Evolutionary conservation across 2,113 vertebrate species (phyloP), one percentile per base, ranked within the genome.

Genomic region (Toxostoma redivivum): DNA sequence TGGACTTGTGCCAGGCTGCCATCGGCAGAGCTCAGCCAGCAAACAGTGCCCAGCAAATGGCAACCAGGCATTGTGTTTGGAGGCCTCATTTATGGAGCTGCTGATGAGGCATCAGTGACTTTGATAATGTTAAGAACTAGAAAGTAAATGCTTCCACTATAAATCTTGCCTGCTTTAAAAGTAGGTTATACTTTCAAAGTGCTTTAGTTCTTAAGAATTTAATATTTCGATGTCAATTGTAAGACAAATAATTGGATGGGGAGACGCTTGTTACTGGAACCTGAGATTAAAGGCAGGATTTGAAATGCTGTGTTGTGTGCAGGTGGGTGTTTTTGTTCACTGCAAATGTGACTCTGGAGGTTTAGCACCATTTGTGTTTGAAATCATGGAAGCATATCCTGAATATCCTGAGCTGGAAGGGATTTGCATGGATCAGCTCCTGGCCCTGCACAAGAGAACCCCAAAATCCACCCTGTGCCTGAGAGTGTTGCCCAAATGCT

Each of bases 241-340:
- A 95, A 97, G 84, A 94, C 81, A 94, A 90, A 85, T 80, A 94
- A 92, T 89, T 93, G 91, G 92, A 76, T 76, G 66, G 58, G 85
- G 85, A 97, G 86, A 79, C 80, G 86, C 93, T 86, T 95, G 93
- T 85, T 95, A 24, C 14, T 65, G 94, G 91, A 67, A 95, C 73
- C 64, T 69, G 85, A 96, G 87, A 93, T 97, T 94, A 96, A 85
- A 96, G 91, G 87, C 92, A 97, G 91, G 92, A 88, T 95, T 89
- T 83, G 73, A 85, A 93, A 21, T 1, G 42, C 56, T 15, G 72
- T 42, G 74, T 38, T 72, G 53, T 7, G 2, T 31, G 78, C 12
- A 3, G 64, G 57, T 37, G 56, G 72, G 42, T 40, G 76, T 1
- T 72, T 83, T 53, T 90, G 67, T 51, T 94, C 79, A 2, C 57